These are phyloP conservation scores for Oxytorus armatus DNA, from an alignment of 2,888 invertebrate species.

Conservation along the genomic window DNA sequence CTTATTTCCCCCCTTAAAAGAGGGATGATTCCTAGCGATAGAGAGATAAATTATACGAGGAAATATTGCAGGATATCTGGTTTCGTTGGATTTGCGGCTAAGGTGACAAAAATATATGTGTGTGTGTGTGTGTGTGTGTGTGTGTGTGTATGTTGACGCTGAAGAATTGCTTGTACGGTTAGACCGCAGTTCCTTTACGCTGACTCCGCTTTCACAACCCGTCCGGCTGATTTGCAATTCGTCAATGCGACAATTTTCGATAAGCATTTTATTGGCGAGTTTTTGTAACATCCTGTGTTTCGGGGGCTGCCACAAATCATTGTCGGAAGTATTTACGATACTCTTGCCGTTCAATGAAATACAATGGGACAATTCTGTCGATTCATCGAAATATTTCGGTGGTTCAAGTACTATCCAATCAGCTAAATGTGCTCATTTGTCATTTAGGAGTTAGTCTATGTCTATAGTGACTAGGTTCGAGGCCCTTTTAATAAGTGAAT, in stretches of 20 bases:
- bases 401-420: conserved; percentile 23
- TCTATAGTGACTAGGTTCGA: conserved; percentile 14
- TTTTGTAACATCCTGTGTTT: conserved; percentile 14
- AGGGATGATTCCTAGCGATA: background rate
- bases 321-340: conserved; percentile 28
- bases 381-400: conserved; percentile 8
- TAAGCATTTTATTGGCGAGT: conserved; percentile 25
- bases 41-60: conserved; percentile 8
- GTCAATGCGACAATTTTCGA: background rate
- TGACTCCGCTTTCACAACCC: background rate
- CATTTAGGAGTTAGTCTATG: background rate
- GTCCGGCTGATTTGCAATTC: conserved; percentile 11
- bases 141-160: too few relatives aligned
- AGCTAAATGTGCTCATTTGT: conserved; percentile 42
- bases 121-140: background rate
- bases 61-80: conserved; percentile 38
- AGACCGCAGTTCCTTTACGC: conserved; percentile 17
- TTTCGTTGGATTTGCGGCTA: conserved; percentile 35
- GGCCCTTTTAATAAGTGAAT: conserved; percentile 7
- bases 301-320: conserved; percentile 1
- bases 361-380: background rate
- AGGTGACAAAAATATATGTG: background rate
- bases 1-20: too few relatives aligned
- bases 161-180: conserved; percentile 8
- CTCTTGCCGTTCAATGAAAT: conserved; percentile 4